Base-by-base conservation (phyloP, 2,888 invertebrate genomes). In the Dasysyrphus tricinctus region DNA sequence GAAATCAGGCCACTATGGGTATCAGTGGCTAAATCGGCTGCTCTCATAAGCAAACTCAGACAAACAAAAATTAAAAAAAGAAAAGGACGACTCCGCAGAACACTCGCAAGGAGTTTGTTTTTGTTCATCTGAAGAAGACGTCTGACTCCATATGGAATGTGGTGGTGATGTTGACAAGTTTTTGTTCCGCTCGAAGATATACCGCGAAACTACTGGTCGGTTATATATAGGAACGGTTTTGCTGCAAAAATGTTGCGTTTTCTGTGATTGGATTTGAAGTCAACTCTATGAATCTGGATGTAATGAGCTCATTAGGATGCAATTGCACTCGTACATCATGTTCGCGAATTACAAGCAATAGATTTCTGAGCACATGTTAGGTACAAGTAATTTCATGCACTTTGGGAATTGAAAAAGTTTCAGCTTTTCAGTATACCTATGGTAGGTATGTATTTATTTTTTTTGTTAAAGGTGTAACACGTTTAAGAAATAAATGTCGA, bases 1-100 rank as follows among this genome's bases (percentile, higher is more conserved):
- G 86, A 86, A 86, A 86, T 86, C 74, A 82, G 86, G 78, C 86
- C 86, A 75, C 86, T 82, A 82, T 86, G 78, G 86, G 72, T 86
- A 86, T 82, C 74, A 70, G 75, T 79, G 82, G 74, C 78, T 54
- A 82, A 76, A 85, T 76, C 80, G 76, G 59, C 51, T 63, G 16
- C 14, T 42, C 16, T 32, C 9, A 19, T n/a, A 7, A 34, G 24
- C 9, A 47, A 65, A 47, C 11, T 16, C 5, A 32, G 1, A 32
- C 4, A 32, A 32, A 3, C 0, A 47, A 16, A 14, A 14, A n/a
- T 19, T 16, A 24, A 0, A 19, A 32, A 19, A 32, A 69, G 19
- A 39, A 54, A 51, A 69, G 37, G 51, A 69, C 44, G 63, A 81
- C 72, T 70, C 51, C 24, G 47, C 44, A 14, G 3, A 24, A 24